These are phyloP conservation scores for Beris chalybata DNA, from an alignment of 2,888 invertebrate species.

Conservation along the genomic window DNA sequence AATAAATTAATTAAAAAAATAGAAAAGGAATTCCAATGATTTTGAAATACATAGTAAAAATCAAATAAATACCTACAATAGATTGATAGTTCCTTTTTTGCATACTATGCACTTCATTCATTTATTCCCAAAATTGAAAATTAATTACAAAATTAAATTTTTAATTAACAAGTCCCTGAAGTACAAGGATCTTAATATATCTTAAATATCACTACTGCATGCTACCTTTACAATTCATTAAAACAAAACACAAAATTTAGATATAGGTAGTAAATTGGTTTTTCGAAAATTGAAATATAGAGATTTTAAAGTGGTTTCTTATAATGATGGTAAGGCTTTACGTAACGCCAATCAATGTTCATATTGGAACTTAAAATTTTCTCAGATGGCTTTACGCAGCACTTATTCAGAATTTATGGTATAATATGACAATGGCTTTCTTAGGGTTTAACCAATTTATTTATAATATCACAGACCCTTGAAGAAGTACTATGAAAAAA, in stretches of 20 bases:
- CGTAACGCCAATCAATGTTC: too few species aligned
- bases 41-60: conserved; percentile 7
- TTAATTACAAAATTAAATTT: not conserved
- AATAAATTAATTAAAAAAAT: not conserved
- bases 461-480: too few species aligned
- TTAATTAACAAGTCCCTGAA: not conserved
- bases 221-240: conserved; percentile 24
- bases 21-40: conserved; percentile 19
- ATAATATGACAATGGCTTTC: too few species aligned
- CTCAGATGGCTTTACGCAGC: too few species aligned
- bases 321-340: too few species aligned
- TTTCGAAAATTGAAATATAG: not conserved
- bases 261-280: not conserved
- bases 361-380: too few species aligned
- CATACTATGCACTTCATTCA: not conserved
- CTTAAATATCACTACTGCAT: conserved; percentile 9
- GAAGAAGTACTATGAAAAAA: too few species aligned
- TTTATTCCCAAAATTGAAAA: conserved; percentile 5
- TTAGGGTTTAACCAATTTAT: too few species aligned
- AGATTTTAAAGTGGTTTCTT: conserved; percentile 3
- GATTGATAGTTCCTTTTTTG: too few species aligned
- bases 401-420: too few species aligned
- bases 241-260: not conserved
- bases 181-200: not conserved
- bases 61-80: too few species aligned